phyloP scores from a whole-genome alignment of 2,113 vertebrate species.

The Chlamydotis undulata region DNA sequence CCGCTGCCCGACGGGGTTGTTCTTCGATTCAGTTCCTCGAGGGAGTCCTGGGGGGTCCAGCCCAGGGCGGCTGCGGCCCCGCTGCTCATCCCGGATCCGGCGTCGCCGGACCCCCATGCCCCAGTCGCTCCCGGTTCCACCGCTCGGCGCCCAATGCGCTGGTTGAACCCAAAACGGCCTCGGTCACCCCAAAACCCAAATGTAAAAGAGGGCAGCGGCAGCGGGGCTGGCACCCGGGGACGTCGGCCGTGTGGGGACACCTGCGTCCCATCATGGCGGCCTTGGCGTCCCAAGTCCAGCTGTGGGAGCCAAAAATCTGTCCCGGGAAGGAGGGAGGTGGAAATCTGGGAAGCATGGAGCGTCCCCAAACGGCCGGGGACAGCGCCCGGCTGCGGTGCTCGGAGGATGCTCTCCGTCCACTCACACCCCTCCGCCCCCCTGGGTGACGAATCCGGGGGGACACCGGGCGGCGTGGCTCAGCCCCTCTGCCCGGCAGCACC shows the following conservation, averaged over 20 bases:
- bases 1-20: background rate
- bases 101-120: no score
- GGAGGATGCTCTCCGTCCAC: fast-evolving
- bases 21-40: slow-evolving; percentile 64
- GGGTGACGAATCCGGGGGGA: background rate
- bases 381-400: fast-evolving
- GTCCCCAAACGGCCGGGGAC: fast-evolving
- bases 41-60: background rate
- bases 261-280: fast-evolving
- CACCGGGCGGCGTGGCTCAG: background rate
- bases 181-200: background rate
- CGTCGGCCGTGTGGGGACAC: background rate
- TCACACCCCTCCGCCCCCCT: background rate
- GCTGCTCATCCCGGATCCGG: fast-evolving
- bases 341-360: fast-evolving
- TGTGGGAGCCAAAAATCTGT: fast-evolving
- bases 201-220: background rate
- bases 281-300: fast-evolving
- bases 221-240: background rate
- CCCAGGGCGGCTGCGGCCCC: fast-evolving
- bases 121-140: background rate
- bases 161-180: background rate
- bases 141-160: fast-evolving
- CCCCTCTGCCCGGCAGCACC: background rate
- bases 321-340: background rate